These are phyloP conservation scores for Liasis olivaceus DNA, from an alignment of 2,797 vertebrate species.

Conservation along the genomic window DNA sequence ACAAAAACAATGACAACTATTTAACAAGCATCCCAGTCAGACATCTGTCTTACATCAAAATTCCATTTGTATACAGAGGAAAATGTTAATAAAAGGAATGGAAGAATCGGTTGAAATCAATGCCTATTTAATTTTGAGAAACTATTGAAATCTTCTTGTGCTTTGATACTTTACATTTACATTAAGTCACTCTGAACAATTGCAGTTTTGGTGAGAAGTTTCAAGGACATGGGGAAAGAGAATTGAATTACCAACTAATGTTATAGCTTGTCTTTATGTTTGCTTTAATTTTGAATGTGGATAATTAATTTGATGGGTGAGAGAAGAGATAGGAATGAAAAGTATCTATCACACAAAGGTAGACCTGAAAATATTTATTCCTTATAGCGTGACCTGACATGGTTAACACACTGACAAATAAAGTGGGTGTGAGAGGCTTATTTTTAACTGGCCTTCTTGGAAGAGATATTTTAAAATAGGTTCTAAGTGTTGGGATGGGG, in stretches of 20 bases:
- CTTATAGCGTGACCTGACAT: conserved; percentile 66
- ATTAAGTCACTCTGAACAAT: conserved; percentile 64
- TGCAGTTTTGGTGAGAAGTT: conserved; percentile 62
- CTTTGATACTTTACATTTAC: conserved; percentile 44
- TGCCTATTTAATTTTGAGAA: conserved; percentile 62
- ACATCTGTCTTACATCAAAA: conserved; percentile 45
- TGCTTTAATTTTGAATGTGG: conserved; percentile 70
- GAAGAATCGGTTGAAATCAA: conserved; percentile 50
- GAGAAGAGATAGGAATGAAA: conserved; percentile 37
- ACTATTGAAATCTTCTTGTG: conserved; percentile 41
- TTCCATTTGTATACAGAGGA: conserved; percentile 42
- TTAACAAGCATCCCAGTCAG: conserved; percentile 46
- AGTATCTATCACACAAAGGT: conserved; percentile 57
- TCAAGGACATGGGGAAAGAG: conserved; percentile 71
- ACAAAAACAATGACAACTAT: conserved; percentile 40
- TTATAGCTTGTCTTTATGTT: conserved; percentile 69
- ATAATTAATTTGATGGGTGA: conserved; percentile 53
- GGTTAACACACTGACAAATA: conserved; percentile 8
- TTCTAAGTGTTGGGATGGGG: background rate
- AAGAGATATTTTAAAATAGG: background rate
- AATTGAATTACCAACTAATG: conserved; percentile 71
- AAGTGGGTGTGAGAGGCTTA: background rate
- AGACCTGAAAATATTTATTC: conserved; percentile 66
- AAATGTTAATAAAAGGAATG: conserved; percentile 40
- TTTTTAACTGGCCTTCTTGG: background rate